These are phyloP conservation scores for Triplophysa tibetana DNA, from an alignment of 2,113 vertebrate species.

Conservation along the genomic window DNA sequence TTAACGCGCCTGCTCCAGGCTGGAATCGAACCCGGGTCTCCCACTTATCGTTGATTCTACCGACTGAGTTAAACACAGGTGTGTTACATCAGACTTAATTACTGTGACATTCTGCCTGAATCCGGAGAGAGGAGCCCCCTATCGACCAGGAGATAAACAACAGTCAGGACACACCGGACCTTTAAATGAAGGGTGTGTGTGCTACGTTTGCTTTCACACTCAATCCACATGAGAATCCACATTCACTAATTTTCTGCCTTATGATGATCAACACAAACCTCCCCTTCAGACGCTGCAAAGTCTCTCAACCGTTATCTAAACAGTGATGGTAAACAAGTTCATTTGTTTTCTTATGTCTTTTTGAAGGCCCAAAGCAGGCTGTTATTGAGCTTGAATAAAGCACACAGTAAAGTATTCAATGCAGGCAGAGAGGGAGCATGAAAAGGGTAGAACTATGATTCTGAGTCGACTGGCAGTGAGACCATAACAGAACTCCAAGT, in stretches of 20 bases:
- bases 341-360: conserved; percentile 26
- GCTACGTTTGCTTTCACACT: neutral
- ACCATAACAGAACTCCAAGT: conserved; percentile 14
- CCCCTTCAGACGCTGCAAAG: neutral
- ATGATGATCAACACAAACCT: neutral
- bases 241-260: neutral
- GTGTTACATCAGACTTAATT: no score
- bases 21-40: no score
- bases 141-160: no score
- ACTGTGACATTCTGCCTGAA: no score
- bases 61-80: no score
- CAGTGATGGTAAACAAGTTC: conserved; percentile 4
- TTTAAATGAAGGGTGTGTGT: neutral
- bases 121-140: no score
- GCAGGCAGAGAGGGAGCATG: neutral
- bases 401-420: conserved; percentile 13
- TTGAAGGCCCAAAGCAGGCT: neutral
- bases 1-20: no score
- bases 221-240: no score
- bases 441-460: conserved; percentile 4
- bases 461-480: neutral
- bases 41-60: no score
- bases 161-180: no score
- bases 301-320: conserved; percentile 7
- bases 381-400: conserved; percentile 37